Evolutionary conservation across 2,113 vertebrate species (phyloP), one percentile per base, ranked within the genome.

Genomic region (Oceanites oceanicus): DNA sequence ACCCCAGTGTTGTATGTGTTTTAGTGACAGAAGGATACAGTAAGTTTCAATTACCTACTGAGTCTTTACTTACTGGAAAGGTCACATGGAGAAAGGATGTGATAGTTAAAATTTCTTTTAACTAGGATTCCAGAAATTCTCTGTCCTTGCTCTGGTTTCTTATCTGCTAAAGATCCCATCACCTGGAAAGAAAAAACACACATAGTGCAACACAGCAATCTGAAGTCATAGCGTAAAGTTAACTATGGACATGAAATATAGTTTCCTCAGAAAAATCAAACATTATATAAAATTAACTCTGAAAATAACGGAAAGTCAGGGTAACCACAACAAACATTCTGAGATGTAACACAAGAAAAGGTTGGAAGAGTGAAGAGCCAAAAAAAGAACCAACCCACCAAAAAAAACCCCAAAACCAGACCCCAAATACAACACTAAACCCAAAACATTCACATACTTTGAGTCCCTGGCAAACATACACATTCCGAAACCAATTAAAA

Each of bases 21-120:
- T 71, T 72, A 88, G 76, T 66, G 36, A 53, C 27, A 73, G 36
- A 53, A 80, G 17, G 30, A 79, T 20, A 42, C 30, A 34, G 6
- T 20, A 50, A 55, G 8, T 63, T 91, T 81, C 40, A 72, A 10
- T 44, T 73, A 70, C 15, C 32, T 72, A 70, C 32, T 75, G 36
- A 84, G 36, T 34, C 42, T 89, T 38, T 94, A 98, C 99, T 99
- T 92, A 99, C 99, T 99, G 63, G 99, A 99, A 36, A 99, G 98
- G 94, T 99, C 99, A 58, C 99, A 99, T 1, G 99, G 99, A 67
- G 99, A 98, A 95, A 99, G 99, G 87, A 99, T 99, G 96, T 99
- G 99, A 93, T 99, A 99, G 96, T 99, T 99, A 96, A 99, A 99
- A 98, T 99, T 99, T 79, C 99, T 98, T 84, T 99, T 99, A 88